Evolutionary conservation across 2,888 invertebrate species (phyloP), one percentile per base, ranked within the genome.

Genomic region (Pristionchus arcanus): DNA sequence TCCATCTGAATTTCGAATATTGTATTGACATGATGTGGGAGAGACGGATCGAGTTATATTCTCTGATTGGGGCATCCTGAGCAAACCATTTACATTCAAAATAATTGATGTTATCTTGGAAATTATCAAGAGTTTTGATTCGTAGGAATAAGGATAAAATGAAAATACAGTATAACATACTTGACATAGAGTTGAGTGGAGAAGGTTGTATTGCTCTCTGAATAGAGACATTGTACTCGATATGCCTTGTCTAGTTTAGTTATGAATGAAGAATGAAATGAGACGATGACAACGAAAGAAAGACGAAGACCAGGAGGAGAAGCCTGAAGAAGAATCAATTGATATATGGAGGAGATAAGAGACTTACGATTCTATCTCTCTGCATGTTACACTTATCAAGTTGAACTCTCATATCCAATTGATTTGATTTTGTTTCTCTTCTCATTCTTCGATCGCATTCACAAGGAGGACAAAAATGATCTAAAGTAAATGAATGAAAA

Each of bases 261-360:
- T 84, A 95, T 93, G 91, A 95, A 95, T 89, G 92, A 92, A 34
- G 94, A 91, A 90, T 95, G 95, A 89, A 95, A 95, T 49, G 94
- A 94, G 90, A 95, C 94, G 28, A 95, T 92, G 1, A 94, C 93
- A 25, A 94, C 94, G 90, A 95, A 94, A 0, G 94, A 93, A 16
- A 95, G 91, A 66, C 93, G 91, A 66, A 95, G 90, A 0, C 94
- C 94, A n/a, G 95, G 93, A 2, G 95, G 95, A 83, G 92, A 92
- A 19, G 94, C 90, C 94, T 94, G 91, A 63, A 92, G 91, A 81
- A 49, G 68, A 19, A 28, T 5, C 28, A 19, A 42, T 84, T 53
- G 37, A 28, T 16, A 42, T 59, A 84, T 53, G 21, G 55, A n/a
- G 34, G 81, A 77, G 74, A 2, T 16, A 15, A 5, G 31, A 25